Evolutionary conservation across 2,113 vertebrate genomes (phyloP), one percentile per base, ranked within the genome.

Genomic region (Scomber scombrus): DNA sequence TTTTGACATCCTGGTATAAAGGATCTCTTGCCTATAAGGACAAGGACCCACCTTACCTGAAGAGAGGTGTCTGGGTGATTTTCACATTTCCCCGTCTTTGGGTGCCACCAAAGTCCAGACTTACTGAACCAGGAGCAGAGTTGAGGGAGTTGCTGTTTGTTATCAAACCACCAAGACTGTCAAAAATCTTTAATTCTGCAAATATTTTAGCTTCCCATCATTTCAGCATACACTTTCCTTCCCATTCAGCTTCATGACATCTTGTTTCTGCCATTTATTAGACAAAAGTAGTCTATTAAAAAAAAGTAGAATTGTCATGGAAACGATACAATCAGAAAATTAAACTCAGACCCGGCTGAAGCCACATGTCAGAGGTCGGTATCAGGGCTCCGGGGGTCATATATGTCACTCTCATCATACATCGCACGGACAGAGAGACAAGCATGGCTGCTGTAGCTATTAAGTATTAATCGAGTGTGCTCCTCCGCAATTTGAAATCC

Each of bases 381-480:
- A 14, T 57, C 69, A 23, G 62, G 43, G 56, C 60, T 65, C 74
- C 15, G 11, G 73, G 64, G 64, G 70, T 61, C 70, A 62, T 50
- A 0, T 1, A 23, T 26, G 66, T 11, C 31, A 23, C 75, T 60
- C 34, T 73, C 73, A 65, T 66, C 52, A 58, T 34, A 71, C 63
- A 71, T 67, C 8, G 23, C 56, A n/a, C 10, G 11, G 66, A 46
- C 64, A 15, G 40, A 54, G 63, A 82, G 78, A 82, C 75, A 54
- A 84, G 75, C 31, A 3, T 3, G 12, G 43, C 63, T 4, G 43
- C 78, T 75, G 78, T 49, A 68, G 52, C 75, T 58, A 81, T 89
- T 86, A 88, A 89, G 76, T 88, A 88, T 88, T 84, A 91, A 89
- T 88, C 62, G 16, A 75, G 65, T 78, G 66, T 73, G 69, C 76